Evolutionary conservation across 1,140 invertebrate species (phyloP), one percentile per base, ranked within the genome.

Genomic region (Neodiprion virginianus): DNA sequence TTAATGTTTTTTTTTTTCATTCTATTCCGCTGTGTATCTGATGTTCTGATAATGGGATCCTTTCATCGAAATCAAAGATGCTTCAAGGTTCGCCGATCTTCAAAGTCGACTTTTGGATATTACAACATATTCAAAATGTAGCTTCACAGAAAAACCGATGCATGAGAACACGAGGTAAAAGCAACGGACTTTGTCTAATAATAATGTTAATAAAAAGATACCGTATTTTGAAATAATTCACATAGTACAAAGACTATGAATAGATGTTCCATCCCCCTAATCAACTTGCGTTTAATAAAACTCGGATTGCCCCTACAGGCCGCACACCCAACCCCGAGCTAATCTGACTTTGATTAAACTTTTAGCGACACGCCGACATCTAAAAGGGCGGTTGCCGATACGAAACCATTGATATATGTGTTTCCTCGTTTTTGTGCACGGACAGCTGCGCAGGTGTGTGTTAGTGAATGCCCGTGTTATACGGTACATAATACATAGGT

Each of bases 301-400:
- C 78, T 78, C 75, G 76, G 77, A 14, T 71, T 40, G 48, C 53
- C 53, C 53, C 75, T 77, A 48, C 49, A 17, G 68, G 23, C 67
- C 50, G 11, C 61, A 48, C 69, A 40, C 69, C 69, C 14, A 66
- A 48, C 21, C 74, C 28, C 72, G 75, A 70, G 85, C 86, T 88
- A 88, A 88, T 88, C 86, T 88, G 86, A 87, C 86, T 88, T 88
- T 88, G 86, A 88, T 88, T 88, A 88, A 88, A 87, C 84, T 88
- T 88, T 88, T 86, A 87, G 85, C 85, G 53, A 61, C 53, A 61
- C 53, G 53, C 53, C 53, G 84, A 87, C 84, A 84, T 82, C 82
- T 81, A 85, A 86, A 85, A 82, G 85, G 75, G 84, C 82, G 81
- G 83, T 67, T 72, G 61, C 75, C 75, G 73, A 79, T 78, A 71